These are phyloP conservation scores for Pachypeltis micranthus DNA, from an alignment of 1,140 invertebrate genomes.

Conservation along the genomic window DNA sequence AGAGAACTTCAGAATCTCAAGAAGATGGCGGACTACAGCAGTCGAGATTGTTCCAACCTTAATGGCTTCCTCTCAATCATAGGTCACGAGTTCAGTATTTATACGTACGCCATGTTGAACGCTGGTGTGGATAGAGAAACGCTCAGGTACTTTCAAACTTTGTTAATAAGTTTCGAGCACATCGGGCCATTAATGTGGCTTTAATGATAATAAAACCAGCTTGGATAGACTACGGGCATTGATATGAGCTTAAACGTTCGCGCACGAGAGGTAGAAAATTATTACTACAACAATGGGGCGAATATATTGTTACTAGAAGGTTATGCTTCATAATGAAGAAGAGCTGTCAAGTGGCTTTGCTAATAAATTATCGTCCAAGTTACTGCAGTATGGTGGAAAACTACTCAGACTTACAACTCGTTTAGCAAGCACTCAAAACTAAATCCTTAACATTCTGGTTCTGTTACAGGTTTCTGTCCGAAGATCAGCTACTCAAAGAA, in stretches of 20 bases:
- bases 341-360: neutral
- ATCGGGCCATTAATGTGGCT: no score
- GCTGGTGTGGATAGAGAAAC: conserved; percentile 84
- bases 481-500: conserved; percentile 80
- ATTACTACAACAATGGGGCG: no score
- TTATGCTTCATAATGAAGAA: no score
- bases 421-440: neutral
- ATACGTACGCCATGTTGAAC: conserved; percentile 93
- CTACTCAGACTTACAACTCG: neutral
- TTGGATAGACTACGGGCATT: no score
- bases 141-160: conserved; percentile 37
- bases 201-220: no score
- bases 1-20: conserved; percentile 90
- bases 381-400: neutral
- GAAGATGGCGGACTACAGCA: conserved; percentile 94
- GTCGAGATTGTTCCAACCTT: conserved; percentile 79
- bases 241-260: no score
- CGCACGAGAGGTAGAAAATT: neutral
- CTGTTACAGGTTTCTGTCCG: conserved; percentile 52
- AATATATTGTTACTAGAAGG: no score
- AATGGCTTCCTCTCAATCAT: conserved; percentile 82
- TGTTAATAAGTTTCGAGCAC: no score
- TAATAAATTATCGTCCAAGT: neutral
- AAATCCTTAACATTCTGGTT: conserved; percentile 14
- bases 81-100: conserved; percentile 84